These are phyloP conservation scores for Microchirus variegatus DNA, from an alignment of 2,797 vertebrate species.

Conservation along the genomic window DNA sequence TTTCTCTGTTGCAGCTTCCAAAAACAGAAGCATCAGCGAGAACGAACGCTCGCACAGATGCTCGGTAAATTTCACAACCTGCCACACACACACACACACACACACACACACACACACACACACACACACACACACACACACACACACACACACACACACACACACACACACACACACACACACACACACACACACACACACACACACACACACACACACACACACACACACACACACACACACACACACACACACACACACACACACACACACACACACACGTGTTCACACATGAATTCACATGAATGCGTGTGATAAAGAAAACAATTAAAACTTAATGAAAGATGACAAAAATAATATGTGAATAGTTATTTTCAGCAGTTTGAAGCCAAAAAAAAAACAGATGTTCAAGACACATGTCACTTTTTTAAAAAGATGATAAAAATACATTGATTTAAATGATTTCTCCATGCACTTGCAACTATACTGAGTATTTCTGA, in stretches of 20 bases:
- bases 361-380: no score
- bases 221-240: conserved; percentile 23
- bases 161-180: conserved; percentile 6
- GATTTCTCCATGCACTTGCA: no score
- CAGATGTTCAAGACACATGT: no score
- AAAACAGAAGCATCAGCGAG: conserved; percentile 58
- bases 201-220: conserved; percentile 32
- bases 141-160: conserved; percentile 6
- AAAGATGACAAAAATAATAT: conserved; percentile 12
- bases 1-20: conserved; percentile 27
- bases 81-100: conserved; percentile 23
- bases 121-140: conserved; percentile 8
- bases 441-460: no score
- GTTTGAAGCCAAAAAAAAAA: no score
- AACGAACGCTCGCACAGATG: conserved; percentile 72
- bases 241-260: conserved; percentile 23
- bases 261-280: conserved; percentile 12
- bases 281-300: conserved; percentile 1
- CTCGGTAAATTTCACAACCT: conserved; percentile 63
- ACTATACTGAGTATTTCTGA: no score
- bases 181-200: conserved; percentile 7
- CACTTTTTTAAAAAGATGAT: no score
- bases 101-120: conserved; percentile 6
- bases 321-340: conserved; percentile 31
- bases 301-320: conserved; percentile 17